Percentiles rank a stretch among this genome's conserved stretches.
Conservation (phyloP, 2,888 invertebrate species). For the Caenorhabditis afra region DNA sequence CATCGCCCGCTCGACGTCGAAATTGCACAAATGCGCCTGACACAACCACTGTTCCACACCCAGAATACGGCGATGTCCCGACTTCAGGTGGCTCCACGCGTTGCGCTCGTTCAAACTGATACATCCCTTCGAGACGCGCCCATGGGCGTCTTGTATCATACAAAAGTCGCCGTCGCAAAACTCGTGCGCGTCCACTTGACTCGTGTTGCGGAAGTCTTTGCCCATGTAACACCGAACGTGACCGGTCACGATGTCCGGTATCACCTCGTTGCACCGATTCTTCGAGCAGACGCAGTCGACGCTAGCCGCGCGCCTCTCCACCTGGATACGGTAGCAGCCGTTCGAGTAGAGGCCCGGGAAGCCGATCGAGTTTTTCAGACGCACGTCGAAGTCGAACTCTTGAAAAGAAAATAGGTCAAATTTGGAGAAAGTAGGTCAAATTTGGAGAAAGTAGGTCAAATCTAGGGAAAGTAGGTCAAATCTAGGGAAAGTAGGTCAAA, state of each 20-base stretch:
- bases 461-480: slow-evolving; percentile 12
- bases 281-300: slow-evolving; percentile 71
- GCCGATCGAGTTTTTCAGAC: slow-evolving; percentile 58
- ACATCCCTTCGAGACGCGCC: slow-evolving; percentile 63
- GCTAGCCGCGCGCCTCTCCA: slow-evolving; percentile 59
- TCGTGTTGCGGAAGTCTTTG: slow-evolving; percentile 57
- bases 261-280: slow-evolving; percentile 69
- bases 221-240: slow-evolving; percentile 68
- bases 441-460: slow-evolving; percentile 12
- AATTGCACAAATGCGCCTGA: slow-evolving; percentile 72
- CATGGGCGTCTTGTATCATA: slow-evolving; percentile 62
- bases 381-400: slow-evolving; percentile 68
- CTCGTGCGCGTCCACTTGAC: slow-evolving; percentile 58
- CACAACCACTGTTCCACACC: slow-evolving; percentile 75
- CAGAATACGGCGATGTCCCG: slow-evolving; percentile 71
- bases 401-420: too few relatives aligned
- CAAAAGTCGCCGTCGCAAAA: slow-evolving; percentile 74
- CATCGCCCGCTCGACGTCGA: slow-evolving; percentile 56
- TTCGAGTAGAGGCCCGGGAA: slow-evolving; percentile 70
- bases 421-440: not conserved
- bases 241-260: slow-evolving; percentile 65
- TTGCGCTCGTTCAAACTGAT: slow-evolving; percentile 66
- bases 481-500: slow-evolving; percentile 12
- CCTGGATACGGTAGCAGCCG: slow-evolving; percentile 71
- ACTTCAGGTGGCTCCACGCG: slow-evolving; percentile 67